A percentile compares a stretch with the other conserved stretches of the same genome.
Conservation (phyloP, 2,113 vertebrate species). For the Deroptyus accipitrinus region DNA sequence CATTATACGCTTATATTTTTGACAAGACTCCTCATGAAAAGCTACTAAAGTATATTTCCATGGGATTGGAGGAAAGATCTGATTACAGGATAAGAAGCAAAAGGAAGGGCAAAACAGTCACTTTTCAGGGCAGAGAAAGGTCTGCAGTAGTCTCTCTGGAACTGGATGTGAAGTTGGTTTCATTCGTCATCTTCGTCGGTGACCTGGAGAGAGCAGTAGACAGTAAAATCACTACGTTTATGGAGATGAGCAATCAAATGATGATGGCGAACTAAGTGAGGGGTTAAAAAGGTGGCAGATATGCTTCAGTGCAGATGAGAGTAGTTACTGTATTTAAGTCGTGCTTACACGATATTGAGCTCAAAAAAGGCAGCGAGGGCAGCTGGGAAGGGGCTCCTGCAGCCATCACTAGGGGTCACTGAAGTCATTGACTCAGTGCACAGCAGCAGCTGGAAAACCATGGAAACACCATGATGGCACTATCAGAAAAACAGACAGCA, state of each 20-base stretch:
- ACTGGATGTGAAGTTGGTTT: not conserved
- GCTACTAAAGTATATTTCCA: not conserved
- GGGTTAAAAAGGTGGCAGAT: not conserved
- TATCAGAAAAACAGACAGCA: not conserved
- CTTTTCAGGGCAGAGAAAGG: not conserved
- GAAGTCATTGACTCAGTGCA: not conserved
- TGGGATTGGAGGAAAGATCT: not conserved
- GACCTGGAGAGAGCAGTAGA: not conserved
- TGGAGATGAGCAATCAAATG: not conserved
- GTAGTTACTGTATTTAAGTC: not conserved
- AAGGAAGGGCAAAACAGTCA: not conserved
- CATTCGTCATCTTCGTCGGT: not conserved
- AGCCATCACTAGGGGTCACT: not conserved
- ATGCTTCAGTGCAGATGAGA: not conserved
- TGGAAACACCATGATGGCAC: not conserved
- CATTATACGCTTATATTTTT: not conserved
- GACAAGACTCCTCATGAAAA: not conserved
- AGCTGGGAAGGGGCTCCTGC: not conserved
- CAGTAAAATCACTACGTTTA: not conserved
- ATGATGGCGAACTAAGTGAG: not conserved
- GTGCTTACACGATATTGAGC: rapidly evolving
- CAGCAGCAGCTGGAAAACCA: not conserved
- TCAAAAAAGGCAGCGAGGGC: not conserved
- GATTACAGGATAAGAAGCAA: not conserved
- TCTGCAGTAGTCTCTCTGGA: not conserved